Evolutionary conservation across 2,888 invertebrate species (phyloP).

Genomic region (Selenia dentaria): DNA sequence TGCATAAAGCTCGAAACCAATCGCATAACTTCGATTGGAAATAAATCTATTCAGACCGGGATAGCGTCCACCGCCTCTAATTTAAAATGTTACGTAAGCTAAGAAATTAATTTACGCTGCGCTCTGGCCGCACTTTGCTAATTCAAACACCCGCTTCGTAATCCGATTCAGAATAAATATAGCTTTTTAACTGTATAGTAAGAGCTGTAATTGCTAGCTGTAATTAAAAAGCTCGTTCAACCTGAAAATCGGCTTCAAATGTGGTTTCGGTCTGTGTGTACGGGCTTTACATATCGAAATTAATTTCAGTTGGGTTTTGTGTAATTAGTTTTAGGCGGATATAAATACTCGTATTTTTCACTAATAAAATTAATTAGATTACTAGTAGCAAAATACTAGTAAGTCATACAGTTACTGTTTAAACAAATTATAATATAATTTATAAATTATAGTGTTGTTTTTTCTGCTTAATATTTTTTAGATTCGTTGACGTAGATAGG

Average conservation of each 20-base stretch:
- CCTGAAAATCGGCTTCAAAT: slow-evolving; percentile 34
- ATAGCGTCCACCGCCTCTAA: slow-evolving; percentile 51
- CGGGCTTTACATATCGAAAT: slow-evolving; percentile 35
- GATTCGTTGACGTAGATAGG: too few species aligned
- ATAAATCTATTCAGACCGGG: too few species aligned
- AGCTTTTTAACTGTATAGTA: slow-evolving; percentile 53
- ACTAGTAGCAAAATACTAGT: too few species aligned
- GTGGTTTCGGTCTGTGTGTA: slow-evolving; percentile 35
- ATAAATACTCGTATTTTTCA: too few species aligned
- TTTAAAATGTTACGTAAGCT: too few species aligned
- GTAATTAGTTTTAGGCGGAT: slow-evolving; percentile 21
- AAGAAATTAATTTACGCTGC: slow-evolving; percentile 56
- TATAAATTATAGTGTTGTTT: too few species aligned
- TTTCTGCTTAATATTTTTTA: too few species aligned
- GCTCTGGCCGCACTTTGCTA: slow-evolving; percentile 32
- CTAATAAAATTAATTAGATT: too few species aligned
- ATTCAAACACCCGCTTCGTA: slow-evolving; percentile 51
- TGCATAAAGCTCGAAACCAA: slow-evolving; percentile 47
- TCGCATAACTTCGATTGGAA: slow-evolving; percentile 69
- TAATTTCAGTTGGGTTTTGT: slow-evolving; percentile 38
- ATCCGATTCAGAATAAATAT: slow-evolving; percentile 60
- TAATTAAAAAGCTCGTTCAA: slow-evolving; percentile 60
- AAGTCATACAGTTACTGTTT: too few species aligned
- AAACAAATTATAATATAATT: too few species aligned
- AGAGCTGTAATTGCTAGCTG: slow-evolving; percentile 47